Conservation (phyloP, 2,888 invertebrate genomes). For the Andrena dorsata region DNA sequence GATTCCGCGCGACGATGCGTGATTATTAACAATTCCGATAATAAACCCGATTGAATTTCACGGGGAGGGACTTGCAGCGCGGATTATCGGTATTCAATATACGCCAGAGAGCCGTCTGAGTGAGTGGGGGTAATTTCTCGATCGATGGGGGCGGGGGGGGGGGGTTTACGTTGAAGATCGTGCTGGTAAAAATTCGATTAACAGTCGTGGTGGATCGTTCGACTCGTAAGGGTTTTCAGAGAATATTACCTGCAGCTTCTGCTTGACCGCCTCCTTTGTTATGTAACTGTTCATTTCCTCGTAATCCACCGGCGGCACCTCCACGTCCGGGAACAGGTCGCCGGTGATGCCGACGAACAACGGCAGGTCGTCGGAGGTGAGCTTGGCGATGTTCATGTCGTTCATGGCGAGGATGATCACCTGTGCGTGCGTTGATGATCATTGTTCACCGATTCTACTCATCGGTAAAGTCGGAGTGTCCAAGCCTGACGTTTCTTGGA, state of each 20-base stretch:
- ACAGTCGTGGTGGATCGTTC: not conserved
- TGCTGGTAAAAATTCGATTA: slow-evolving; percentile 33
- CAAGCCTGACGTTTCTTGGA: not conserved
- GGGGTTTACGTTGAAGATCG: not conserved
- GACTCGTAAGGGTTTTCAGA: not conserved
- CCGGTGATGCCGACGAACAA: slow-evolving; percentile 94
- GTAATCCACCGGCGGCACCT: slow-evolving; percentile 91
- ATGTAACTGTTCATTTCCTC: slow-evolving; percentile 88
- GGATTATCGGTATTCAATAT: slow-evolving; percentile 33
- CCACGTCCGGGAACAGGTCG: slow-evolving; percentile 94
- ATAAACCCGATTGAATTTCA: slow-evolving; percentile 35
- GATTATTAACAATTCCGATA: slow-evolving; percentile 34
- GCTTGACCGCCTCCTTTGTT: slow-evolving; percentile 88
- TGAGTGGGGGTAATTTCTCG: slow-evolving; percentile 6
- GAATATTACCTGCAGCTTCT: slow-evolving; percentile 87
- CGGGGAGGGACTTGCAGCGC: not conserved
- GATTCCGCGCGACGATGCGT: not conserved
- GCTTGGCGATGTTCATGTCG: slow-evolving; percentile 95
- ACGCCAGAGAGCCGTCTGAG: slow-evolving; percentile 2
- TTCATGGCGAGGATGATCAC: slow-evolving; percentile 93
- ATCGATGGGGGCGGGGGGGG: slow-evolving; percentile 27
- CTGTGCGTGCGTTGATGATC: slow-evolving; percentile 80
- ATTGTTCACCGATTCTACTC: slow-evolving; percentile 15
- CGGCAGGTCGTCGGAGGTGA: slow-evolving; percentile 94
- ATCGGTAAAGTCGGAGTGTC: not conserved